A percentile compares a stretch with the other conserved stretches of the same genome.
Evolutionary conservation across 35 echinoderm and acorn worm genomes (phyloP).

Genomic region (Ptychodera flava): DNA sequence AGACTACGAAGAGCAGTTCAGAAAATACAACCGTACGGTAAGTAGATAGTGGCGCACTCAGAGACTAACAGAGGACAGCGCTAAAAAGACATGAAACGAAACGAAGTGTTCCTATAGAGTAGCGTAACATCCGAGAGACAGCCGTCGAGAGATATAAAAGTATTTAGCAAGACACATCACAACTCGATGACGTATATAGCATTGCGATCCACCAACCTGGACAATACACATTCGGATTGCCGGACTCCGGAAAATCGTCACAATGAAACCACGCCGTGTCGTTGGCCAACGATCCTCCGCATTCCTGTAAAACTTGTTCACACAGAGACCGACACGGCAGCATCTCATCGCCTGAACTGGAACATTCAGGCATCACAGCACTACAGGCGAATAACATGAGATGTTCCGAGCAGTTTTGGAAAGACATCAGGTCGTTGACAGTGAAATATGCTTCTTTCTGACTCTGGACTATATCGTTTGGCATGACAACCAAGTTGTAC

Average conservation of each 20-base stretch:
- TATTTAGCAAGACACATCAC: too few relatives aligned
- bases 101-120: too few relatives aligned
- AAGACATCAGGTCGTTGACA: not conserved
- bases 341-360: not conserved
- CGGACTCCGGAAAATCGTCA: not conserved
- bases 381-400: not conserved
- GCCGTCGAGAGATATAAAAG: too few relatives aligned
- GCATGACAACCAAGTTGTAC: not conserved
- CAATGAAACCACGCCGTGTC: not conserved
- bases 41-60: too few relatives aligned
- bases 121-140: too few relatives aligned
- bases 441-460: not conserved
- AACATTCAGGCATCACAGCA: not conserved
- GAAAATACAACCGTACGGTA: too few relatives aligned
- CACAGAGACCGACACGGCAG: not conserved
- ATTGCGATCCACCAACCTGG: not conserved
- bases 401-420: not conserved
- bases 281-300: not conserved
- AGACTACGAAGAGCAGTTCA: too few relatives aligned
- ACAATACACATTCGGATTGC: not conserved
- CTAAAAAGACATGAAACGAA: too few relatives aligned
- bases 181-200: too few relatives aligned
- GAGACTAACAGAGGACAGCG: too few relatives aligned
- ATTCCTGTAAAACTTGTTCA: not conserved
- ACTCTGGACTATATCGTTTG: not conserved